Base-by-base conservation (phyloP, 2,888 invertebrate genomes). In the Branchinecta sandiegonensis region DNA sequence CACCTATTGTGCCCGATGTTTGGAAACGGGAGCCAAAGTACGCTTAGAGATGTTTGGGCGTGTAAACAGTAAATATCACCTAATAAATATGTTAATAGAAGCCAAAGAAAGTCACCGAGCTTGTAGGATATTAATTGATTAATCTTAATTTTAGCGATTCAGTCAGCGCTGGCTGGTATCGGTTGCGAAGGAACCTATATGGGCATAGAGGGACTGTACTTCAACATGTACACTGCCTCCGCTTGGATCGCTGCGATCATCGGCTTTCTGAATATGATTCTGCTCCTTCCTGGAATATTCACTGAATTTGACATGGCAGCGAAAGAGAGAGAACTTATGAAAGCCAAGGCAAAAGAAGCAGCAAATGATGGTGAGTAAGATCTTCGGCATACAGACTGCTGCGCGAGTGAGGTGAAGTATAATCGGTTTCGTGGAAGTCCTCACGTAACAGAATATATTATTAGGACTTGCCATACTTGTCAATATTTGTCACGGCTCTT, bases 171-270 rank as follows among this genome's bases (percentile, higher is more conserved):
- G 0, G 88, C 90, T 13, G 89, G 88, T 6, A 79, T 91, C 48
- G 90, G 90, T 1, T 82, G 84, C 66, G 79, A 84, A 17, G 88
- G 88, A 1, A 78, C 80, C 68, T 76, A 77, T 71, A 71, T 84
- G 48, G 76, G 83, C n/a, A 76, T 77, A 70, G 79, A 83, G 10
- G 77, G 76, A 64, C 76, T 89, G 65, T 83, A 85, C 65, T 79
- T 91, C 65, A 88, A 91, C 78, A 91, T 92, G 91, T 92, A 88
- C 79, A 90, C 91, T 0, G 88, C 89, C 11, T 83, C 88, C 5
- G 90, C 89, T 8, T 90, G 90, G 90, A 85, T 89, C 74, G 90
- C 90, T 77, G 89, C 87, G 4, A 71, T 86, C 46, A 81, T 91
- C 74, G 87, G 89, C 13, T 73, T 87, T 9, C 70, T 86, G 65